Evolutionary conservation across 1,140 invertebrate species (phyloP), one percentile per base, ranked within the genome.

Genomic region (Himalopsyche phryganea): DNA sequence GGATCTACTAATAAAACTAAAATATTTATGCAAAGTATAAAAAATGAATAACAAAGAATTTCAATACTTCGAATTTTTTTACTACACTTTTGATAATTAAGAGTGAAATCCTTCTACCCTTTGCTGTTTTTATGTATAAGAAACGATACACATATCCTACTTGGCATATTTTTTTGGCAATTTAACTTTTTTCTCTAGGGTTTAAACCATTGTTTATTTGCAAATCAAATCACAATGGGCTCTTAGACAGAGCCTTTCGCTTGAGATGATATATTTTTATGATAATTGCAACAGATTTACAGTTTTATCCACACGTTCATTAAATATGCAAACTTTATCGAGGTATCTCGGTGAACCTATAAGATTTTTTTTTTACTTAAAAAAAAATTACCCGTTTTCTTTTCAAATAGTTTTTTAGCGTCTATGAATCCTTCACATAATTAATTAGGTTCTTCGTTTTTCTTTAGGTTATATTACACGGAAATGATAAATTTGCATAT

Each of bases 201-300:
- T 9, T 9, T 28, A 28, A 28, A 28, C 23, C 46, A 50, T 62
- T 61, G 50, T 58, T 58, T 62, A 36, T 62, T 58, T 62, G 54
- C 45, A 62, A 53, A 62, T 58, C 50, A 42, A 50, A 57, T 23
- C n/a, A 50, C 49, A 60, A 48, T 28, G 38, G 23, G 23, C 3
- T 28, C 23, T 28, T 28, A 28, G 3, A 28, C 23, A 28, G 23
- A 28, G 23, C 9, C 23, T 35, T 13, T 42, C 20, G 38, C 48
- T 32, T 23, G 42, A 13, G 10, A 47, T 63, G 61, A 63, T 63
- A 48, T 63, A 63, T 63, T 49, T 59, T 63, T 59, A 63, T 63
- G 61, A 56, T 63, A 63, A 63, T 63, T 59, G 51, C 20, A 51
- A 50, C 61, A 53, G 53, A 63, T 63, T 63, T 59, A 63, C 61